Evolutionary conservation across 2,888 invertebrate genomes (phyloP), one percentile per base, ranked within the genome.

Genomic region (Caenorhabditis sp.): DNA sequence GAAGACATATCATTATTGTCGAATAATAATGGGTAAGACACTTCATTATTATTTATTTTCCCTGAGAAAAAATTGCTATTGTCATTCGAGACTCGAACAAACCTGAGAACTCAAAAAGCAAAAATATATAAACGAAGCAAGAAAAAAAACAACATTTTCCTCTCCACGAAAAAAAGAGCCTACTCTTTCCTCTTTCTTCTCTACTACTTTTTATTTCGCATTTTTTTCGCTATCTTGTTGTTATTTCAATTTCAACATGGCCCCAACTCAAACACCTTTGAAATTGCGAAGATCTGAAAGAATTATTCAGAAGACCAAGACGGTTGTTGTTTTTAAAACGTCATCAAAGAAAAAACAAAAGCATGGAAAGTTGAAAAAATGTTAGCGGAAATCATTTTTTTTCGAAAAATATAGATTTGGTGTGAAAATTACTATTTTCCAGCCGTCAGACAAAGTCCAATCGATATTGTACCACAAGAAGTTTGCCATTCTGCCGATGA

Each of bases 401-500:
- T n/a, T n/a, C n/a, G n/a, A n/a, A n/a, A n/a, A 50, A 27, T 27
- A 10, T 20, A 26, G 61, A 3, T 26, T 53, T 57, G 23, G n/a
- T 27, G 3, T 26, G 12, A 20, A n/a, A 56, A 2, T 26, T 12
- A 1, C 12, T 14, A 56, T 62, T 64, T 64, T 57, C 12, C 75
- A 17, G 62, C 63, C 50, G 65, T 68, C 36, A 70, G 78, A 54
- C 81, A 81, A 67, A 75, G 75, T 52, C 82, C 82, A 50, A 80
- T 82, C 59, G 76, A 82, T 38, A 79, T 82, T 56, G 52, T 62
- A 23, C 62, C 59, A n/a, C 65, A 65, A 38, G 63, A 65, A 26
- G 74, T 81, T 0, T 74, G 75, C 56, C 69, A 67, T 27, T 79
- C 80, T 58, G 66, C 62, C 1, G 71, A 77, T 17, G 53, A 57